phyloP scores from a whole-genome alignment of 2,888 invertebrate genomes.

The Drosophila suboccidentalis region DNA sequence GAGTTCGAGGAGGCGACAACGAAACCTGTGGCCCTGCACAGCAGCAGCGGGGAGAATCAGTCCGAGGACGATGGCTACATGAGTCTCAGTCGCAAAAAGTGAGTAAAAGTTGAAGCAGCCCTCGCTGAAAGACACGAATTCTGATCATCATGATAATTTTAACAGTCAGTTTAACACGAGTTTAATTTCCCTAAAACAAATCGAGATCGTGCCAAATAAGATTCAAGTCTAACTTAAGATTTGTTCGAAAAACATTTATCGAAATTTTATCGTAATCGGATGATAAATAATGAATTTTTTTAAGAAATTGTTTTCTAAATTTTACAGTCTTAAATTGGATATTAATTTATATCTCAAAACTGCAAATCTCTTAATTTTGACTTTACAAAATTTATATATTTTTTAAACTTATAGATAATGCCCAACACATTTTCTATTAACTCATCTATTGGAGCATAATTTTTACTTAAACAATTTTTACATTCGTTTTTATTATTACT shows the following conservation, averaged over 20 bases:
- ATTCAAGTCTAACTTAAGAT: neutral
- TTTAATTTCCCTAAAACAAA: neutral
- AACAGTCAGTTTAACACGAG: conserved; percentile 4
- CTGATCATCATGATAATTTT: neutral
- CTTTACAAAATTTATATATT: neutral
- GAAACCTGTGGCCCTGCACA: conserved; percentile 82
- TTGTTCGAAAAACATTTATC: neutral
- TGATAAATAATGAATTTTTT: neutral
- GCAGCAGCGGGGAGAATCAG: conserved; percentile 92
- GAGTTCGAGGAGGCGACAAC: conserved; percentile 92
- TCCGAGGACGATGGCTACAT: conserved; percentile 97
- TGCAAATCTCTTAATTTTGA: too few relatives aligned
- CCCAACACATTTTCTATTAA: neutral
- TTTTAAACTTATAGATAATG: neutral
- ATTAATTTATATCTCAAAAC: too few relatives aligned
- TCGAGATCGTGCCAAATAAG: neutral
- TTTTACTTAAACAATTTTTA: neutral
- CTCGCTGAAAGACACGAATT: neutral
- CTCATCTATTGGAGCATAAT: neutral
- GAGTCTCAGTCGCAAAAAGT: conserved; percentile 95
- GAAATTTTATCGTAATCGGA: neutral
- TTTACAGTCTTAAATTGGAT: neutral
- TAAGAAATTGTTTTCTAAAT: neutral
- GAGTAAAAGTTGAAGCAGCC: conserved; percentile 37
- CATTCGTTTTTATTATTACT: too few relatives aligned